phyloP scores from a whole-genome alignment of 37 sponge, comb jelly and placozoan species.

The Lycopodina hypogea region DNA sequence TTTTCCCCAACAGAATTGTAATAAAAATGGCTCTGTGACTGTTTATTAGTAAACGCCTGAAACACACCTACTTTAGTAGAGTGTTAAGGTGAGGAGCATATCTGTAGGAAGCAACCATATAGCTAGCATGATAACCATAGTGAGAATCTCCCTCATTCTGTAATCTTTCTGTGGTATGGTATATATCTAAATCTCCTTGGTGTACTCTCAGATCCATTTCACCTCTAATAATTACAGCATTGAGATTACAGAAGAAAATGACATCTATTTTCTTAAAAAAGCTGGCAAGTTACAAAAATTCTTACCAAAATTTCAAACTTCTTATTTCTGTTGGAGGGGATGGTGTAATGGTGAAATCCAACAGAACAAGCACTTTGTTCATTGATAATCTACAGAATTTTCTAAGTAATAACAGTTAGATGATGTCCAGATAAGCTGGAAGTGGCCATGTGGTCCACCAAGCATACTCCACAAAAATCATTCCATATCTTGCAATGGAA shows the following conservation, averaged over 20 bases:
- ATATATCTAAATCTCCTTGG: slow-evolving; percentile 5
- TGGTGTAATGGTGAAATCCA: slow-evolving; percentile 14
- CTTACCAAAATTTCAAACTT: slow-evolving; percentile 9
- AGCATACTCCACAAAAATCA: background rate
- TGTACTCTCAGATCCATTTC: slow-evolving; percentile 15
- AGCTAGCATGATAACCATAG: slow-evolving; percentile 25
- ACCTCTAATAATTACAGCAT: background rate
- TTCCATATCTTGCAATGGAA: background rate
- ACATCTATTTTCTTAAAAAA: background rate
- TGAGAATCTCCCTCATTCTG: slow-evolving; percentile 11
- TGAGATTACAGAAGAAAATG: background rate
- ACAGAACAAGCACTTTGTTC: background rate
- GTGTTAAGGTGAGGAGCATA: background rate
- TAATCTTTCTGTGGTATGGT: background rate
- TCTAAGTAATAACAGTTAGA: background rate
- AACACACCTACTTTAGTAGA: background rate
- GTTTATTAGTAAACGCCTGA: too few species aligned
- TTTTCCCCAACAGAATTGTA: background rate
- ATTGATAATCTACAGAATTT: background rate
- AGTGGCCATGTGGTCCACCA: slow-evolving; percentile 27
- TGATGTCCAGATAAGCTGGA: slow-evolving; percentile 28
- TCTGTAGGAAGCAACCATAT: background rate
- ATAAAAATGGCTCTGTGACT: background rate
- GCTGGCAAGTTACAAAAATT: slow-evolving; percentile 3
- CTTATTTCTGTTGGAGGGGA: slow-evolving; percentile 25